Evolutionary conservation across 1,140 invertebrate genomes (phyloP), one percentile per base, ranked within the genome.

Genomic region (Meloidogyne floridensis): DNA sequence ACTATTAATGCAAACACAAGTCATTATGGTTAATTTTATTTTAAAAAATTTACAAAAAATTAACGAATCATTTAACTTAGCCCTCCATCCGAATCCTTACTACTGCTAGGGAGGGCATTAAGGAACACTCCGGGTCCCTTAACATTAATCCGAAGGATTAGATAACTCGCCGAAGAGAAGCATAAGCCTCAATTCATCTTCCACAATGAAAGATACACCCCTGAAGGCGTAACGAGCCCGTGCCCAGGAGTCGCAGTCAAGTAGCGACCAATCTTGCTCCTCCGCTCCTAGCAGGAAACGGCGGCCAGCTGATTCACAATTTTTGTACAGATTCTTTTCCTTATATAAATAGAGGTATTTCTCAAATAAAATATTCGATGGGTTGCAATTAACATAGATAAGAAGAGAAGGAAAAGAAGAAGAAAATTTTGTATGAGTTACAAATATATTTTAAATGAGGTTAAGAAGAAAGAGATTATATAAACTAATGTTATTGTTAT

Each of bases 1-100:
- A 15, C n/a, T 6, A 6, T n/a, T 3, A 65, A 65, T n/a, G 53
- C 11, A 1, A 65, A 65, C n/a, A 0, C 2, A 15, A 65, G 59
- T n/a, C 4, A 65, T 65, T 65, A 65, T 65, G 59, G 59, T 65
- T 2, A 65, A 65, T 65, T 65, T 65, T 47, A 8, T 47, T 47
- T 47, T 1, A 65, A 65, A 9, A 54, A 54, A 9, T 11, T 54
- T 54, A 6, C 3, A 42, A 72, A 72, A 43, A 51, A 51, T 47
- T 47, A 47, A 74, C 72, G 72, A 47, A 43, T 20, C 42, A 43
- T 9, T n/a, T 47, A 74, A 74, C 43, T 43, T 74, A 15, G 43
- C 72, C 51, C 51, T 43, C 72, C 43, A 74, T 74, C n/a, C 43
- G 43, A 74, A 74, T n/a, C 43, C 43, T 74, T 73, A 43, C 18